Base-by-base conservation (phyloP, 2,797 vertebrate species). In the Garrulus glandarius region DNA sequence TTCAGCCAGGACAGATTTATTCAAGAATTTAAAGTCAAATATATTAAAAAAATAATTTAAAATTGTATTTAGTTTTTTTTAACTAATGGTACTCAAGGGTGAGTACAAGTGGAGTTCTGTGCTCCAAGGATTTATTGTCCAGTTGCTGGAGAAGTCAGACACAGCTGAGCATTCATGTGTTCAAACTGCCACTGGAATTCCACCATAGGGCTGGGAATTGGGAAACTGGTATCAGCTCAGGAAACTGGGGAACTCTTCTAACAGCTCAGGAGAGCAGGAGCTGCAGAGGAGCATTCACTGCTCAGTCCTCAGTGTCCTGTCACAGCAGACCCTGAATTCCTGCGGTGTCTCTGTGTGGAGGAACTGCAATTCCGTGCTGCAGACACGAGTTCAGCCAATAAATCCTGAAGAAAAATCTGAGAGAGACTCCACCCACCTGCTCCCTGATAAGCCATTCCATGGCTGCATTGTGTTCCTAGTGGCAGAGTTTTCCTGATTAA, bases 81-180 rank as follows among this genome's bases (percentile, higher is more conserved):
- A 71, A 34, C 22, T 59, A 5, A 56, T 0, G 0, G 50, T 63
- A 65, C 39, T 78, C 3, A 27, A 2, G 59, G 56, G 39, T 63
- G 64, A 59, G 56, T 8, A 6, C 22, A 29, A 72, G 47, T 2
- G 15, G 59, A 79, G 55, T 13, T 12, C 5, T 17, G 41, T 8
- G 36, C 56, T 79, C 23, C 4, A 15, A 49, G 63, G 75, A 53
- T 84, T 87, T 41, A 9, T 9, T 39, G 39, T 30, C 1, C 4
- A 29, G 0, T 5, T 39, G 70, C 75, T 87, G 81, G 74, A 30
- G 8, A 18, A 15, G 39, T 43, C 55, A 10, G 47, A 24, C 1
- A 6, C 7, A n/a, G 47, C 27, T 46, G 1, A 53, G 17, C 4
- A 4, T 30, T 50, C 13, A 1, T 6, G 0, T 2, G 5, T 10